Conservation (phyloP, 2,113 vertebrate species). For the Paratilapia polleni region DNA sequence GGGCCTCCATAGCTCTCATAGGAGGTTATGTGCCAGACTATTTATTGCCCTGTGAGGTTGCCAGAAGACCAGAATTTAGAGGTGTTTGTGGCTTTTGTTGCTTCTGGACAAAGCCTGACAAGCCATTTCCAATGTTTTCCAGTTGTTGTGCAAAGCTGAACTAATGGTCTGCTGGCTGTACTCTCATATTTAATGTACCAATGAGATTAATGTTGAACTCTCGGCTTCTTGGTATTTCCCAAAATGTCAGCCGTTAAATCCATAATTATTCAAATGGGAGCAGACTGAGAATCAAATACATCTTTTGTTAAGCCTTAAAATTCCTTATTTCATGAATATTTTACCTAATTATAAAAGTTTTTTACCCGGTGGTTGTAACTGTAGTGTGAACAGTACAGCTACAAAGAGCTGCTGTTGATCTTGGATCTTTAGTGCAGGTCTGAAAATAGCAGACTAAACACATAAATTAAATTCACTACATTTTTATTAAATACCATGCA, state of each 20-base stretch:
- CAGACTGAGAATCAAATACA: neutral
- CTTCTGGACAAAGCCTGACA: neutral
- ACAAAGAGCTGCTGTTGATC: neutral
- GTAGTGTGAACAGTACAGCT: neutral
- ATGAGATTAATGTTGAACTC: slow-evolving; percentile 3
- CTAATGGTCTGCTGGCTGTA: neutral
- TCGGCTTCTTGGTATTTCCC: neutral
- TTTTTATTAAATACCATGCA: neutral
- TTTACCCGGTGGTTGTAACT: neutral
- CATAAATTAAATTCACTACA: neutral
- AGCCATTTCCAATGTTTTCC: neutral
- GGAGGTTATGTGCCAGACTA: neutral
- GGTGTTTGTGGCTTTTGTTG: neutral
- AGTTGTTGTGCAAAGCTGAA: slow-evolving; percentile 6
- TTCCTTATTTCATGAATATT: neutral
- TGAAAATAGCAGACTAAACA: neutral
- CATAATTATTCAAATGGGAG: slow-evolving; percentile 11
- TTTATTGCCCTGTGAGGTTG: neutral
- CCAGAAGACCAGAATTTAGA: neutral
- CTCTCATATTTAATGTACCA: neutral
- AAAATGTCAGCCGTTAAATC: slow-evolving; percentile 20
- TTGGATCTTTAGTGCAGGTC: neutral
- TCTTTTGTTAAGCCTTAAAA: neutral
- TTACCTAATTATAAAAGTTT: neutral
- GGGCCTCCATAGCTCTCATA: rapidly evolving